Percentiles rank a stretch among this genome's conserved stretches.
These are phyloP conservation scores for Brachionus angularis DNA, from an alignment of 1,140 invertebrate genomes.

Conservation along the genomic window DNA sequence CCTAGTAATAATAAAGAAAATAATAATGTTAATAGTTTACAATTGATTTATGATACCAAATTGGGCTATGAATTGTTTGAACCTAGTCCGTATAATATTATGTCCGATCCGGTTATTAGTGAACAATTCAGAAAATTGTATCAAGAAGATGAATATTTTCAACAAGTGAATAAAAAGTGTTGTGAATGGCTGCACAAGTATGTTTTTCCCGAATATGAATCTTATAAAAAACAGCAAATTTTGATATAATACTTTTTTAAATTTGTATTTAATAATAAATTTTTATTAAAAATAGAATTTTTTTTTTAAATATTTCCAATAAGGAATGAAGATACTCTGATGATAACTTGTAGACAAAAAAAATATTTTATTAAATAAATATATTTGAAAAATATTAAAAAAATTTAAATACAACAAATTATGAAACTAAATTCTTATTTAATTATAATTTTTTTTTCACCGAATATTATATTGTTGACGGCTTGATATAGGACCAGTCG, in stretches of 20 bases:
- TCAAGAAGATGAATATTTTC: slow-evolving; percentile 43
- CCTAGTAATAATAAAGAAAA: background rate
- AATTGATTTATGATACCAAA: slow-evolving; percentile 33
- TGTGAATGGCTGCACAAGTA: slow-evolving; percentile 33
- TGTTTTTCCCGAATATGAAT: slow-evolving; percentile 34
- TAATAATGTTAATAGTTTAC: background rate
- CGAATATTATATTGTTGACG: no score
- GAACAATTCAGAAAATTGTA: slow-evolving; percentile 42
- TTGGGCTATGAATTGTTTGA: slow-evolving; percentile 23
- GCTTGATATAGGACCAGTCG: no score
- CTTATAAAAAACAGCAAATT: background rate
- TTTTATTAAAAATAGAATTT: no score
- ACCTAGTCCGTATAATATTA: slow-evolving; percentile 42
- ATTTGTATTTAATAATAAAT: background rate
- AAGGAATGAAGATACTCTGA: no score
- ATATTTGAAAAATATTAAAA: no score
- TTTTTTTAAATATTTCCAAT: no score
- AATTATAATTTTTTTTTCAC: no score
- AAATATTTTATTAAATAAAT: no score
- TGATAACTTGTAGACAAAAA: no score
- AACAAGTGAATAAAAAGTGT: slow-evolving; percentile 39
- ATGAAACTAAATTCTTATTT: no score
- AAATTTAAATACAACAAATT: no score
- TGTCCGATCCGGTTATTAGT: slow-evolving; percentile 44
- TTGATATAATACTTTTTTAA: background rate